These are phyloP conservation scores for Heliangelus exortis DNA, from an alignment of 2,797 vertebrate species.

Conservation along the genomic window DNA sequence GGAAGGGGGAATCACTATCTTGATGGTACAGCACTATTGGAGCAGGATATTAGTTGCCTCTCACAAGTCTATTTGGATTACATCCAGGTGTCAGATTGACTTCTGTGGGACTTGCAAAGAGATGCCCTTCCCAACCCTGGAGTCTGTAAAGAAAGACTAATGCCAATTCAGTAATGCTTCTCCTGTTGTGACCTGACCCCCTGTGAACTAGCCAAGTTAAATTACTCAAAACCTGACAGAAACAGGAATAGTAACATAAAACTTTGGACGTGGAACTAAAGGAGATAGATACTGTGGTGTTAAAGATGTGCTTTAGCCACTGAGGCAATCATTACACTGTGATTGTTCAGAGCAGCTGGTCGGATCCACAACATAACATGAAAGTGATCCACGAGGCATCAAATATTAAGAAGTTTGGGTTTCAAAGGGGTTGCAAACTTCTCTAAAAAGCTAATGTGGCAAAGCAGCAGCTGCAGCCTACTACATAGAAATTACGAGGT, in stretches of 20 bases:
- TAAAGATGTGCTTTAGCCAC: conserved; percentile 36
- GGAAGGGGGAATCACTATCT: neutral
- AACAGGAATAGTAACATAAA: neutral
- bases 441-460: conserved; percentile 16
- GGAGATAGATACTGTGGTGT: neutral
- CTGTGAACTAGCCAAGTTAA: neutral
- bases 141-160: neutral
- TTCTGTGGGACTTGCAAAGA: neutral
- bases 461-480: conserved; percentile 52
- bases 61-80: neutral
- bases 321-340: neutral
- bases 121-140: neutral
- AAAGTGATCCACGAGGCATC: conserved; percentile 51
- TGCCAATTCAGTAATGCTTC: neutral
- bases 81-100: neutral
- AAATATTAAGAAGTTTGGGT: conserved; percentile 43
- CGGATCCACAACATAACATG: neutral
- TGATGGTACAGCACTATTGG: neutral
- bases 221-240: conserved; percentile 33
- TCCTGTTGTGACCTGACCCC: conserved; percentile 2
- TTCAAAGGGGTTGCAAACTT: conserved; percentile 56
- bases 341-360: conserved; percentile 57
- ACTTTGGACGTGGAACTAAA: conserved; percentile 43
- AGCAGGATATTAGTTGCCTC: neutral
- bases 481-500: neutral